A percentile compares a stretch with the other conserved stretches of the same genome.
Evolutionary conservation across 1,140 invertebrate genomes (phyloP).

Genomic region (Tetragnatha versicolor): DNA sequence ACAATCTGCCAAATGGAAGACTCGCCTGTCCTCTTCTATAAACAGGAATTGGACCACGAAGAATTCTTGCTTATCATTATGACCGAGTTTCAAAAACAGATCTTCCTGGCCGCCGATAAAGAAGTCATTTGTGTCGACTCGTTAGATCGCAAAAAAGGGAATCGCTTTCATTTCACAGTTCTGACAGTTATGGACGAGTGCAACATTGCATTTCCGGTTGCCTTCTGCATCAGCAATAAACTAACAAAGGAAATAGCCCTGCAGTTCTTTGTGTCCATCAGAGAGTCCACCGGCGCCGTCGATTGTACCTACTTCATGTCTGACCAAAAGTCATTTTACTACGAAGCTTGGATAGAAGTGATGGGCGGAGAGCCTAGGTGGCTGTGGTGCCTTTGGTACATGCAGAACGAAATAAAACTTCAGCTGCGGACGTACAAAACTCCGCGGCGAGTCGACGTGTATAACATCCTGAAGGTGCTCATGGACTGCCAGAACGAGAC

Average conservation of each 20-base stretch:
- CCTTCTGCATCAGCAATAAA: slow-evolving; percentile 44
- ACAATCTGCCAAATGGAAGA: slow-evolving; percentile 37
- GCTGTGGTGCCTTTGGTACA: slow-evolving; percentile 38
- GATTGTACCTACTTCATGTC: slow-evolving; percentile 34
- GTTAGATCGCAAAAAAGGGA: slow-evolving; percentile 16
- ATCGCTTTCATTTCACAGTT: slow-evolving; percentile 34
- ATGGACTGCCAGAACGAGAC: slow-evolving; percentile 37
- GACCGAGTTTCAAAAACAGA: slow-evolving; percentile 45
- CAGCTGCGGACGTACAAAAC: slow-evolving; percentile 14
- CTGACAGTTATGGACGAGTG: slow-evolving; percentile 37
- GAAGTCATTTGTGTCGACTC: slow-evolving; percentile 37
- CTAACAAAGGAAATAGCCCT: neutral
- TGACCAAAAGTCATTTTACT: slow-evolving; percentile 14
- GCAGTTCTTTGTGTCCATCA: slow-evolving; percentile 4
- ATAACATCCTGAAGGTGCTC: slow-evolving; percentile 30
- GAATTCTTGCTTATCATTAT: slow-evolving; percentile 43
- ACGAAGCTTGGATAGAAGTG: slow-evolving; percentile 21
- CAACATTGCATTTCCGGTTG: slow-evolving; percentile 34
- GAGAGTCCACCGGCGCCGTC: slow-evolving; percentile 36
- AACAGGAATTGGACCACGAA: slow-evolving; percentile 3
- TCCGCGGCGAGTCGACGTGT: slow-evolving; percentile 7
- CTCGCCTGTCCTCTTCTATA: slow-evolving; percentile 31
- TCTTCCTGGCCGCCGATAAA: slow-evolving; percentile 2
- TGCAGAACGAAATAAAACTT: slow-evolving; percentile 5
- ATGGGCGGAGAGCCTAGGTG: slow-evolving; percentile 30